These are phyloP conservation scores for Erebia ligea DNA, from an alignment of 2,888 invertebrate genomes.

Conservation along the genomic window DNA sequence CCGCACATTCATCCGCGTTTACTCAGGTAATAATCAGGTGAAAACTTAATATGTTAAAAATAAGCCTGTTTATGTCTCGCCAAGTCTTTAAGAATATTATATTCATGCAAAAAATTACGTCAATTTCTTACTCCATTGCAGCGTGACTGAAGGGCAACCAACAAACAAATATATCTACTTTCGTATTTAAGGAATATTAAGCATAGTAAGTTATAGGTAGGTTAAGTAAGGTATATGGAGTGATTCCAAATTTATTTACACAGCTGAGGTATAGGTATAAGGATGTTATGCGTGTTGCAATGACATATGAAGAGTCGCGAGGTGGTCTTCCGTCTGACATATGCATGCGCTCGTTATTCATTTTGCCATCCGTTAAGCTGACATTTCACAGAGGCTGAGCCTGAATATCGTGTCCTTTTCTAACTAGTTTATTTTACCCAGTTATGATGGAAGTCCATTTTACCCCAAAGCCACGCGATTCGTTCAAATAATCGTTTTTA, in stretches of 20 bases:
- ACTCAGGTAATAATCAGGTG: no score
- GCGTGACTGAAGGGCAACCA: neutral
- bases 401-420: neutral
- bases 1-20: neutral
- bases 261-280: neutral
- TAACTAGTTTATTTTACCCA: slow-evolving; percentile 14
- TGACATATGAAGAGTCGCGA: neutral
- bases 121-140: neutral
- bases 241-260: neutral
- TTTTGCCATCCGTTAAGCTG: neutral
- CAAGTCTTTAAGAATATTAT: no score
- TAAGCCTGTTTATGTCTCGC: no score
- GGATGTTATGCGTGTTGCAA: neutral
- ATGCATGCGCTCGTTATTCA: neutral
- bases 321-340: neutral
- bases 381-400: neutral
- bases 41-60: no score
- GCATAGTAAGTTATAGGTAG: neutral
- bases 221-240: neutral
- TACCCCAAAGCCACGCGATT: slow-evolving; percentile 28
- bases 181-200: neutral
- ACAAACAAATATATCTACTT: neutral
- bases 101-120: neutral
- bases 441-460: slow-evolving; percentile 22
- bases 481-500: slow-evolving; percentile 32